Base-by-base conservation (phyloP, 2,797 vertebrate species). In the Characodon lateralis region DNA sequence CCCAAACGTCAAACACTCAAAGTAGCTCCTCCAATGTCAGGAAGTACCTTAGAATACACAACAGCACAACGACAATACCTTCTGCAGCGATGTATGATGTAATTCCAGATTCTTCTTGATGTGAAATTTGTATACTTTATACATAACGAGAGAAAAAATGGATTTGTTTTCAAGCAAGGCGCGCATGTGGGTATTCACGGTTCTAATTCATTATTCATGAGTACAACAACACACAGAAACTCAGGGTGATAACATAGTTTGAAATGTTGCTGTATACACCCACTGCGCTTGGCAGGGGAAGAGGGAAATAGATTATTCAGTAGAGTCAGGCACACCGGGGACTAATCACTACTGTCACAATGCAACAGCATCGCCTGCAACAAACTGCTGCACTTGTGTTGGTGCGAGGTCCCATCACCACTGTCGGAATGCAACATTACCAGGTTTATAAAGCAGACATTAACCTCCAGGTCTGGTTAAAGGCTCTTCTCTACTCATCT, bases 121-220 rank as follows among this genome's bases (percentile, higher is more conserved):
- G 28, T 58, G 13, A 35, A 56, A 76, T 31, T 61, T 73, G 41
- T 31, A 56, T 31, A 31, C 56, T 61, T 73, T 43, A 76, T 31
- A 24, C 22, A 43, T 28, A 31, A 8, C 43, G 8, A 26, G 48
- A n/a, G 31, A 10, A 43, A 50, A 39, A 12, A 26, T 6, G 26
- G 35, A 70, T 70, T 65, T 20, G n/a, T 77, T 72, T 73, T 72
- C 70, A 46, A 51, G 9, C 43, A 13, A 26, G n/a, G 48, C 35
- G 20, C 53, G 41, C 35, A 31, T 41, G 65, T 59, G 2, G 3
- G 68, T 48, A 58, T 53, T 59, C 31, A 59, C 43, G 9, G 26
- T 56, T 66, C 65, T 56, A 81, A 69, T 81, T 81, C 71, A 77
- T 31, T 18, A 70, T 73, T 50, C 59, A 73, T 73, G 12, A 55